phyloP scores from a whole-genome alignment of 2,888 invertebrate genomes.

The Ochlodes sylvanus region DNA sequence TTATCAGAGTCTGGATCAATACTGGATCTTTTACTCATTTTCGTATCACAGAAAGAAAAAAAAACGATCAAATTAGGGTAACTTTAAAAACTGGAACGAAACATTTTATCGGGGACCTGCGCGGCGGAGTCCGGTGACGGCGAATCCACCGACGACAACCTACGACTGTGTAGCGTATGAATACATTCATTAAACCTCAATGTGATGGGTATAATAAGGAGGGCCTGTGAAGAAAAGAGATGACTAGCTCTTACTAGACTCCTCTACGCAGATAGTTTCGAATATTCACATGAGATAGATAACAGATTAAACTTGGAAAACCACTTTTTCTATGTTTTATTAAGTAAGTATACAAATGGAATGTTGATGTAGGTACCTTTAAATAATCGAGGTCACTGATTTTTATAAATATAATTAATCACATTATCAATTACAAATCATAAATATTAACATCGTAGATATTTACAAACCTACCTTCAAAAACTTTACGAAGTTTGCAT shows the following conservation, averaged over 20 bases:
- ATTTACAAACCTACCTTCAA: too few relatives aligned
- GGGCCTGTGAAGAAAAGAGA: constrained; percentile 3
- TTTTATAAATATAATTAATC: too few relatives aligned
- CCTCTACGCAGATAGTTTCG: not conserved
- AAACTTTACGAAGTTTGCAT: too few relatives aligned
- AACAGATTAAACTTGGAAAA: not conserved
- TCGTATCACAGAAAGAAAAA: constrained; percentile 27
- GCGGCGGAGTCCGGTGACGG: constrained; percentile 26
- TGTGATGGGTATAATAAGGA: constrained; percentile 1
- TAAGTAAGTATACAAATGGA: too few relatives aligned
- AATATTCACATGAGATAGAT: not conserved
- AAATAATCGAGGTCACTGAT: too few relatives aligned
- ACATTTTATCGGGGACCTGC: constrained; percentile 46
- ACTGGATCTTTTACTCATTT: constrained; percentile 13
- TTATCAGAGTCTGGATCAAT: constrained; percentile 8
- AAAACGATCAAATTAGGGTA: constrained; percentile 15
- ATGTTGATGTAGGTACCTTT: too few relatives aligned
- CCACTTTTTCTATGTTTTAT: too few relatives aligned
- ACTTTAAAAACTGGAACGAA: constrained; percentile 33
- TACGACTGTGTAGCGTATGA: constrained; percentile 9
- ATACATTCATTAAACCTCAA: not conserved
- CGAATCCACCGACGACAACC: not conserved
- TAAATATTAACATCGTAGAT: too few relatives aligned
- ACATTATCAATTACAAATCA: too few relatives aligned
- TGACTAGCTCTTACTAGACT: not conserved